phyloP scores from a whole-genome alignment of 2,113 vertebrate genomes.

The Podarcis cretensis region DNA sequence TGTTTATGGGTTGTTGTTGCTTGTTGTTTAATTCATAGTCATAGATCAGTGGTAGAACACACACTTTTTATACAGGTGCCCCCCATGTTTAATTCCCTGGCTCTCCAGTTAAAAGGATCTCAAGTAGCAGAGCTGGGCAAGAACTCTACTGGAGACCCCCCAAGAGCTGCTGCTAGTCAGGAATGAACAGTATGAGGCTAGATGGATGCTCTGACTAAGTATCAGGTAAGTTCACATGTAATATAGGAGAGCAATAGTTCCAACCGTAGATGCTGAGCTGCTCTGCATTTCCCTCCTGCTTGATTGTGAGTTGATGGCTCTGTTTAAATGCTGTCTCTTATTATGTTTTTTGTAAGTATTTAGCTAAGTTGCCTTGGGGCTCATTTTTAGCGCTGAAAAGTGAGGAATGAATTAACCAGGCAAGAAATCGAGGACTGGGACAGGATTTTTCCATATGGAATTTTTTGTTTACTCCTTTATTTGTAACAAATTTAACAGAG shows the following conservation, averaged over 20 bases:
- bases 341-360: not conserved
- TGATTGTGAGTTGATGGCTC: not conserved
- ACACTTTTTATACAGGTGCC: not conserved
- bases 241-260: not conserved
- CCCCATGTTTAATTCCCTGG: not conserved
- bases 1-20: not conserved
- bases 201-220: not conserved
- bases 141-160: not conserved
- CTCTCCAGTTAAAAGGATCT: not conserved
- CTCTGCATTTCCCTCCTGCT: not conserved
- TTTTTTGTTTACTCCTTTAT: too few relatives aligned
- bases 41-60: not conserved
- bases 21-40: not conserved
- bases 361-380: not conserved
- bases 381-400: not conserved
- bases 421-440: not conserved
- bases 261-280: not conserved
- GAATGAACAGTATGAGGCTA: not conserved
- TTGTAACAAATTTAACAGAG: too few relatives aligned
- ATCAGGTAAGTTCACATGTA: not conserved
- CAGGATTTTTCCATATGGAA: not conserved
- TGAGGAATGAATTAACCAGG: not conserved
- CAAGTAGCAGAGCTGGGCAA: not conserved
- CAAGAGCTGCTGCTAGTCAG: not conserved
- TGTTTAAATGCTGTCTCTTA: not conserved